Evolutionary conservation across 2,113 vertebrate genomes (phyloP), one percentile per base, ranked within the genome.

Genomic region (Dolichotis patagonum): DNA sequence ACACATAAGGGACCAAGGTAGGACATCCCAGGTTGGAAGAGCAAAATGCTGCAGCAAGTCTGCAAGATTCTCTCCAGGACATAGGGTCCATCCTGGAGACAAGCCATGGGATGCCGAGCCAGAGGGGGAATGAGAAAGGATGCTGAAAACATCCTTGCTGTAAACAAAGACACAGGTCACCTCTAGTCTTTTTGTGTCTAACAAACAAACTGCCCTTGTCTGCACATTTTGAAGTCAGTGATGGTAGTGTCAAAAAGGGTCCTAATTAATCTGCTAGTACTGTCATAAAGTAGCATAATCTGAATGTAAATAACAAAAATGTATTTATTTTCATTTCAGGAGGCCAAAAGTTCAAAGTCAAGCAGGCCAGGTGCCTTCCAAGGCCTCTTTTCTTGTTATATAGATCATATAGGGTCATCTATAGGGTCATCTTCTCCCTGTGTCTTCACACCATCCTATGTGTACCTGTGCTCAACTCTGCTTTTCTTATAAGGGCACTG

Each of bases 61-160:
- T 1, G 5, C 30, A 13, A 49, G 35, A 9, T 1, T 1, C 30
- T 26, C 0, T 0, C 0, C 1, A 46, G 43, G 56, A 24, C 1
- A 6, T 17, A 1, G 80, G 88, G 24, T 63, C 54, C 60, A 30
- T 1, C 0, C 38, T 16, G 20, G 35, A 30, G 17, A 63, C 0
- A 58, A 78, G n/a, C 38, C 30, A 20, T 11, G 5, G 19, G 46
- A 19, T 49, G 0, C 13, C 85, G 32, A 78, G 32, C 26, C 43
- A 46, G 24, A 56, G 32, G 30, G 89, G 30, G 35, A 38, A 41
- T 5, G 17, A 4, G 46, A 5, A 9, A 24, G 10, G 28, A 58
- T 26, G 19, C 30, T 38, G 60, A 69, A 80, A 17, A 87, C 16
- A 73, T 49, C 52, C 58, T 60, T 62, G 60, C 67, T n/a, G 67